A percentile compares a stretch with the other conserved stretches of the same genome.
These are phyloP conservation scores for Heliconius charithonia DNA, from an alignment of 2,888 invertebrate species.

Conservation along the genomic window DNA sequence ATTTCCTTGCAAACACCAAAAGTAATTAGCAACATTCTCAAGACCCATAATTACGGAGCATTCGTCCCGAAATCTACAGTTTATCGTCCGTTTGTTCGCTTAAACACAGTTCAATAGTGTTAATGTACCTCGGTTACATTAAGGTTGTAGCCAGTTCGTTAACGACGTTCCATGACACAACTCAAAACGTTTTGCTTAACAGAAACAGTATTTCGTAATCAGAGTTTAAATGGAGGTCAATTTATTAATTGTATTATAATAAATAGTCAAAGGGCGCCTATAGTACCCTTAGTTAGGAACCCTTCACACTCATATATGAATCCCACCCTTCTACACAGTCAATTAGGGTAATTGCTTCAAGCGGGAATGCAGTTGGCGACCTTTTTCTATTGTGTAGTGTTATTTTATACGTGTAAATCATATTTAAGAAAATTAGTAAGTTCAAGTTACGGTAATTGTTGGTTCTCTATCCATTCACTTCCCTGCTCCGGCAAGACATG, in stretches of 20 bases:
- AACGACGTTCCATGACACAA: slow-evolving; percentile 15
- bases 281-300: not conserved
- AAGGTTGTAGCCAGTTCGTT: slow-evolving; percentile 20
- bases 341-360: slow-evolving; percentile 15
- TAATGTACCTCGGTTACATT: slow-evolving; percentile 17
- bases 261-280: not conserved
- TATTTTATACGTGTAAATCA: not conserved
- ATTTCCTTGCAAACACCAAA: slow-evolving; percentile 17
- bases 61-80: slow-evolving; percentile 16
- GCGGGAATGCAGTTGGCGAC: not conserved
- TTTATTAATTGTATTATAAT: slow-evolving; percentile 20
- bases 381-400: not conserved
- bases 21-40: slow-evolving; percentile 25
- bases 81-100: slow-evolving; percentile 24
- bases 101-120: slow-evolving; percentile 33
- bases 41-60: slow-evolving; percentile 17
- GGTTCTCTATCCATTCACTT: not conserved
- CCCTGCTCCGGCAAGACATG: not conserved
- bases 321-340: slow-evolving; percentile 2
- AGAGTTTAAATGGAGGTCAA: slow-evolving; percentile 19
- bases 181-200: slow-evolving; percentile 11
- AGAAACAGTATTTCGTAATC: not conserved
- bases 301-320: not conserved
- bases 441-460: not conserved
- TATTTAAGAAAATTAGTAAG: not conserved